These are phyloP conservation scores for Sycophaga agraensis DNA, from an alignment of 1,140 invertebrate genomes.

Conservation along the genomic window DNA sequence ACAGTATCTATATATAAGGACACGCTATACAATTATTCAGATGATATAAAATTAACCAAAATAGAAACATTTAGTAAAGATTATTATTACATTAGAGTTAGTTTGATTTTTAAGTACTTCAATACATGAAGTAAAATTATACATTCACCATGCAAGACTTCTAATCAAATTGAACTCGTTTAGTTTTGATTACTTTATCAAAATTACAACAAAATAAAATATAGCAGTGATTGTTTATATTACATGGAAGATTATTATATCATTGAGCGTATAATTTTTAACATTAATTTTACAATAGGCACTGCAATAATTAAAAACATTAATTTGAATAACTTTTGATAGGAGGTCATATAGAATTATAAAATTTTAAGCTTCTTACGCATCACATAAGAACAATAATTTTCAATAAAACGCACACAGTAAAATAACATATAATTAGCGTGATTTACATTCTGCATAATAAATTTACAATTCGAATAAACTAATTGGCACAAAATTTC, in stretches of 20 bases:
- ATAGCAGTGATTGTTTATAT: slow-evolving; percentile 7
- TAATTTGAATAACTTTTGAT: slow-evolving; percentile 5
- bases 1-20: slow-evolving; percentile 14
- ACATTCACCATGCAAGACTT: slow-evolving; percentile 4
- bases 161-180: slow-evolving; percentile 12
- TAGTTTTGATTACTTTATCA: slow-evolving; percentile 2
- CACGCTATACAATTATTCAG: slow-evolving; percentile 6
- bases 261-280: slow-evolving; percentile 4
- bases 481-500: slow-evolving; percentile 37
- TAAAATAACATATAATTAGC: slow-evolving; percentile 9
- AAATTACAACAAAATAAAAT: slow-evolving; percentile 2
- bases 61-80: slow-evolving; percentile 6
- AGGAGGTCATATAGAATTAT: slow-evolving; percentile 4
- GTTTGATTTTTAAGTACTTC: slow-evolving; percentile 32
- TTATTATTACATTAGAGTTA: slow-evolving; percentile 23
- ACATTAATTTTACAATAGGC: slow-evolving; percentile 2
- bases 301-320: neutral
- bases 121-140: slow-evolving; percentile 25
- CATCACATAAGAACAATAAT: slow-evolving; percentile 13
- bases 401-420: slow-evolving; percentile 15
- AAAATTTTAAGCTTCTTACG: slow-evolving; percentile 11
- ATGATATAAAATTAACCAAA: slow-evolving; percentile 23
- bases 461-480: slow-evolving; percentile 25
- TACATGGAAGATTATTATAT: slow-evolving; percentile 16
- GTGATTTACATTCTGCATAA: slow-evolving; percentile 16